Base-by-base conservation (phyloP, 2,113 vertebrate genomes). In the Sander lucioperca region DNA sequence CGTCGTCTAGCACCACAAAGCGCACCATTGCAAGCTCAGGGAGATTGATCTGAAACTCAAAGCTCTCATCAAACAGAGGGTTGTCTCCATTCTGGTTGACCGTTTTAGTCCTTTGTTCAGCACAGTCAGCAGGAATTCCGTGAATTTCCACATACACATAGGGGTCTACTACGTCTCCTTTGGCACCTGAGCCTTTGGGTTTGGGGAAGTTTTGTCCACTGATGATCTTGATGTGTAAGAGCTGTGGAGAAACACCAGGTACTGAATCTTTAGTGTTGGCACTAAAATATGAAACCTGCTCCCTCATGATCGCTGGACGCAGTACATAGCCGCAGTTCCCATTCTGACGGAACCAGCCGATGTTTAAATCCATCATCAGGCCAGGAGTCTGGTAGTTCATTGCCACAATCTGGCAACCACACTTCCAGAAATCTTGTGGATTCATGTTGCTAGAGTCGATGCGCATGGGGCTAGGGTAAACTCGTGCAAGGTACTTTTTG, bases 391-490 rank as follows among this genome's bases (percentile, higher is more conserved):
- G 98, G 85, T 98, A 99, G 95, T 99, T 99, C 98, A 99, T 99
- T 43, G 98, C 97, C 67, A 99, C 98, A 25, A 99, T 97, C 82
- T 99, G 98, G 93, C 98, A 99, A 50, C 98, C 98, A 43, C 98
- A 99, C 77, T 99, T 99, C 98, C 98, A 99, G 82, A 98, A 99
- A 82, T 99, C 98, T 92, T 99, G 98, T 50, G 98, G 98, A 88
- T 99, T 99, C 98, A 99, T 99, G 91, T 99, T 99, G 91, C 98
- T 99, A 0, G 98, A 99, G 91, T 99, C 98, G 21, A 99, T 99
- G 82, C 98, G 94, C 98, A 99, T 99, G 0, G 98, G 98, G 72
- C 97, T 99, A 1, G 98, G 98, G 63, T 98, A 99, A 75, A 99
- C 96, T 11, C 98, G 93, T 0, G 97, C 96, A 0, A 99, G 95